phyloP scores from a whole-genome alignment of 1,140 invertebrate genomes.

The Camponotus pennsylvanicus region DNA sequence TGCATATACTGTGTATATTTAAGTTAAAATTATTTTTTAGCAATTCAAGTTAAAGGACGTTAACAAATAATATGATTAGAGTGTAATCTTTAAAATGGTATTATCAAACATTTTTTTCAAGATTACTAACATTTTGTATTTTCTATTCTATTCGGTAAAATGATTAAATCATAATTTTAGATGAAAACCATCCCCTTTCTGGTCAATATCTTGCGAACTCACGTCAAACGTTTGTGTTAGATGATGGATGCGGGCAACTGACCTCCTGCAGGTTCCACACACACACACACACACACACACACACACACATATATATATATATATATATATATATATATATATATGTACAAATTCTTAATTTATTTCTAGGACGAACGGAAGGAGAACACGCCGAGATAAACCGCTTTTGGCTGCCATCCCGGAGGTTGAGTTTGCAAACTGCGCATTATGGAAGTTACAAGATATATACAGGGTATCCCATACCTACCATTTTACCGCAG shows the following conservation, averaged over 20 bases:
- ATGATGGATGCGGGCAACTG: conserved; percentile 47
- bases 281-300: background rate
- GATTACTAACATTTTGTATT: background rate
- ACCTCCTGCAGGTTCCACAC: conserved; percentile 47
- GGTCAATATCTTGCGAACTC: conserved; percentile 11
- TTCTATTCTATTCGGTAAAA: background rate
- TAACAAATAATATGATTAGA: background rate
- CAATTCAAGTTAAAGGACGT: background rate
- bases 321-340: too few relatives aligned
- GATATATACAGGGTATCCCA: conserved; percentile 53
- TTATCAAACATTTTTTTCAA: background rate
- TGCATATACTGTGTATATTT: background rate
- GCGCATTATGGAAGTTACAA: conserved; percentile 51
- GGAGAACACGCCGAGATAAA: conserved; percentile 60
- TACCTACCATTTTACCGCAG: conserved; percentile 22
- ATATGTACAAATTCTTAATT: conserved; percentile 50
- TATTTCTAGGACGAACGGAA: conserved; percentile 68
- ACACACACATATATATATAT: too few relatives aligned
- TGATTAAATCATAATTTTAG: background rate
- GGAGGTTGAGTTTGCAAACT: conserved; percentile 74
- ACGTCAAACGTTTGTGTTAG: conserved; percentile 23
- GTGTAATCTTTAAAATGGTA: background rate
- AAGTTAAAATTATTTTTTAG: background rate
- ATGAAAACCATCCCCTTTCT: background rate
- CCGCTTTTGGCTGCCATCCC: conserved; percentile 72